phyloP scores from a whole-genome alignment of 2,113 vertebrate genomes.

The Dipodomys spectabilis region DNA sequence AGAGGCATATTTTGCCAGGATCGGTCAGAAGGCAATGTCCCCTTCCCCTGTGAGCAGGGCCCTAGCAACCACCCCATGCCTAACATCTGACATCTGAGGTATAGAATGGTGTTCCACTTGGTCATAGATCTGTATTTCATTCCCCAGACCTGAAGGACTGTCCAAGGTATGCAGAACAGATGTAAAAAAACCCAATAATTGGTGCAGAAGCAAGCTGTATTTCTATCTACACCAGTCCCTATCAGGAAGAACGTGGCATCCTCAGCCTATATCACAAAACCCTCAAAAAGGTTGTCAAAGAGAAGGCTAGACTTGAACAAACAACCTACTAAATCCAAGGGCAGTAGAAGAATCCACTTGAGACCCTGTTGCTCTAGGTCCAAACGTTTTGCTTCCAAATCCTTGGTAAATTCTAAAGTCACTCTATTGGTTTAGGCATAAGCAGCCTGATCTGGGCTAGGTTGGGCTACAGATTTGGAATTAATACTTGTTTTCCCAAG shows the following conservation, averaged over 20 bases:
- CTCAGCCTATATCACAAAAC: neutral
- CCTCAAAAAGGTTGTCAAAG: neutral
- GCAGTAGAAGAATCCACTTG: neutral
- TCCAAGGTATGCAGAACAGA: neutral
- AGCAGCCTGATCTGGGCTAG: neutral
- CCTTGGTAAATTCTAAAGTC: neutral
- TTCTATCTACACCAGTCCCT: neutral
- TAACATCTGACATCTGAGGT: neutral
- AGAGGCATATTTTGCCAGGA: neutral
- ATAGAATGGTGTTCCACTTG: neutral
- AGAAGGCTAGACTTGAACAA: neutral
- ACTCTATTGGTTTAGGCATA: neutral
- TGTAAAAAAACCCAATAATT: neutral
- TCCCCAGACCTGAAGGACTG: neutral
- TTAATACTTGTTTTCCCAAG: neutral
- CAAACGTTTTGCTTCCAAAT: neutral
- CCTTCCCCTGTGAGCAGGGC: neutral
- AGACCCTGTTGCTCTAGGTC: neutral
- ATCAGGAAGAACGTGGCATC: neutral
- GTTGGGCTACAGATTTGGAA: neutral
- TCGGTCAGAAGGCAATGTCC: neutral
- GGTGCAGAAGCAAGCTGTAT: neutral
- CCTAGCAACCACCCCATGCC: neutral
- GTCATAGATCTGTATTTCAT: neutral
- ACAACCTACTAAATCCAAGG: neutral